Evolutionary conservation across 2,888 invertebrate species (phyloP).

Genomic region (Gryllus longicercus): DNA sequence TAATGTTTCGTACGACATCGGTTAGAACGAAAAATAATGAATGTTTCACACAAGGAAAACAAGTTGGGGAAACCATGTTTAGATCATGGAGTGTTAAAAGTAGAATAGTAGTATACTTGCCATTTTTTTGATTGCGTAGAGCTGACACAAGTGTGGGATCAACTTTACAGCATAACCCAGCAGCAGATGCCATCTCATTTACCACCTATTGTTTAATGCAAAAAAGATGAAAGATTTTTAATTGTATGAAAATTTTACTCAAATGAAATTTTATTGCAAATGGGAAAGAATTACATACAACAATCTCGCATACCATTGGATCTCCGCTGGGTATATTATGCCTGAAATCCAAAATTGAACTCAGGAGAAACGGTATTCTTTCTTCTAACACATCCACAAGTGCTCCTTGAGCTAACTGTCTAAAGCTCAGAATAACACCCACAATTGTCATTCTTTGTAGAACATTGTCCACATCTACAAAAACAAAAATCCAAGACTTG

Average conservation of each 20-base stretch:
- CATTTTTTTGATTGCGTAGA: conserved; percentile 76
- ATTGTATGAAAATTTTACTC: background rate
- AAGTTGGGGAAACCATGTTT: too few species aligned
- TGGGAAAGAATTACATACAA: background rate
- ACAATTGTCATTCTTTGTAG: conserved; percentile 96
- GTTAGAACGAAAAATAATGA: too few species aligned
- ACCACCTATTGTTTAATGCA: conserved; percentile 62
- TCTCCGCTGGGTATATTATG: conserved; percentile 89
- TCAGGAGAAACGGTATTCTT: conserved; percentile 91
- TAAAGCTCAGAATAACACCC: conserved; percentile 94
- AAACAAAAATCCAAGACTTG: conserved; percentile 4
- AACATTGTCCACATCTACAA: conserved; percentile 82
- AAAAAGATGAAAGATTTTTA: conserved; percentile 18
- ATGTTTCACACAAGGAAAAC: too few species aligned
- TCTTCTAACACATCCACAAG: conserved; percentile 89
- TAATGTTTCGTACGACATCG: too few species aligned
- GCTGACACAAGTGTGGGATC: conserved; percentile 93
- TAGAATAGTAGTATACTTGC: conserved; percentile 37
- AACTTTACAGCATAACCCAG: conserved; percentile 88
- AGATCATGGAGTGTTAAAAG: too few species aligned
- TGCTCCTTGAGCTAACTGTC: conserved; percentile 90
- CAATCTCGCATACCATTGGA: conserved; percentile 54
- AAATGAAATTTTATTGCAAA: background rate
- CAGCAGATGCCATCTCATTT: conserved; percentile 96
- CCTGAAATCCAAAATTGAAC: conserved; percentile 91